These are phyloP conservation scores for Salminus brasiliensis DNA, from an alignment of 2,113 vertebrate species.

Conservation along the genomic window DNA sequence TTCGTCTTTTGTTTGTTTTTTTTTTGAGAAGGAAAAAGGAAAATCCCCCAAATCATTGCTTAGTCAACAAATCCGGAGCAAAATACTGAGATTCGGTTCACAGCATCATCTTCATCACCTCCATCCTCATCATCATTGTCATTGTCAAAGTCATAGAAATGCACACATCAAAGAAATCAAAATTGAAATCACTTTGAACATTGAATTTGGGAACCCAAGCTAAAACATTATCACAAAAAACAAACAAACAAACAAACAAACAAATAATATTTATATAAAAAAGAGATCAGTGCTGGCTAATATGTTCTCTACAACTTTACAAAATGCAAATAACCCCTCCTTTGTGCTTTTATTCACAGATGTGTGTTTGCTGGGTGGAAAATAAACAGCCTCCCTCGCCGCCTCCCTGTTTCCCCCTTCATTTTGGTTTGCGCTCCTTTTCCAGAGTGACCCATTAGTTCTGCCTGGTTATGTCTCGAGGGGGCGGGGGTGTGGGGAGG, in stretches of 20 bases:
- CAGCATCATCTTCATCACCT: slow-evolving; percentile 49
- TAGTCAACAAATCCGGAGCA: slow-evolving; percentile 47
- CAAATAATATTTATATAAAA: slow-evolving; percentile 59
- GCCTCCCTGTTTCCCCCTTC: background rate
- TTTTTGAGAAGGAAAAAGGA: too few relatives aligned
- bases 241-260: slow-evolving; percentile 59
- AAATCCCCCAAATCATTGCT: background rate
- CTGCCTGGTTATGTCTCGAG: slow-evolving; percentile 67
- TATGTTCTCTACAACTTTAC: slow-evolving; percentile 65
- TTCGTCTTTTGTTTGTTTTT: too few relatives aligned
- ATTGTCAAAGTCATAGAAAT: slow-evolving; percentile 51
- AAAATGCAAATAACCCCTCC: slow-evolving; percentile 60
- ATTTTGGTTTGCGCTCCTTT: slow-evolving; percentile 32
- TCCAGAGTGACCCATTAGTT: slow-evolving; percentile 53
- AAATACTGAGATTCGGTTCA: slow-evolving; percentile 67
- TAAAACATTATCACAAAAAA: slow-evolving; percentile 70
- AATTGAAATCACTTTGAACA: slow-evolving; percentile 63
- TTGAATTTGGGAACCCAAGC: slow-evolving; percentile 65
- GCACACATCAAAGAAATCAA: slow-evolving; percentile 58
- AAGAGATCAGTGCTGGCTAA: slow-evolving; percentile 66
- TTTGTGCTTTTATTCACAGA: slow-evolving; percentile 72
- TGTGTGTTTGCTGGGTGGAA: slow-evolving; percentile 48
- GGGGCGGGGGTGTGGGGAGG: too few relatives aligned
- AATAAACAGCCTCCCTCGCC: slow-evolving; percentile 8
- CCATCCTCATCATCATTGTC: slow-evolving; percentile 54